phyloP scores from a whole-genome alignment of 37 sponge, comb jelly and placozoan genomes.

The Amphimedon queenslandica region DNA sequence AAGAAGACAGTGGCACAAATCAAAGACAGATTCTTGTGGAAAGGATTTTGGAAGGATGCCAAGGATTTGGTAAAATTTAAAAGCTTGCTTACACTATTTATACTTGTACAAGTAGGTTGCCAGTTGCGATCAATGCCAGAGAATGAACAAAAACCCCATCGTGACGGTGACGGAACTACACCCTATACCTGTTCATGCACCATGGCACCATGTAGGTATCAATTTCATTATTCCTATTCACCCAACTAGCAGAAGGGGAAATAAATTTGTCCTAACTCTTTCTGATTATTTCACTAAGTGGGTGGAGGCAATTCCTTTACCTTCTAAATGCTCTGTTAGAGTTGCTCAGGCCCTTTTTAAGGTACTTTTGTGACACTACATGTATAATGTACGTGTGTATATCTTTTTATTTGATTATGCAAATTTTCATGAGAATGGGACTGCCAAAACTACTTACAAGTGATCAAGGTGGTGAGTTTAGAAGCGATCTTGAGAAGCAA shows the following conservation, averaged over 20 bases:
- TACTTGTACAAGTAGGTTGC: background rate
- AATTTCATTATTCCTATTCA: slow-evolving; percentile 49
- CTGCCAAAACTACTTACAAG: slow-evolving; percentile 23
- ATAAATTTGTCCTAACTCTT: slow-evolving; percentile 30
- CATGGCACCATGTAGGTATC: slow-evolving; percentile 36
- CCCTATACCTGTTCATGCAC: slow-evolving; percentile 31
- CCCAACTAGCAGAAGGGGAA: slow-evolving; percentile 22
- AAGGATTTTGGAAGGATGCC: background rate
- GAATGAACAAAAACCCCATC: slow-evolving; percentile 30
- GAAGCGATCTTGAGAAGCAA: slow-evolving; percentile 19
- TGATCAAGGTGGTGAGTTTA: slow-evolving; percentile 29
- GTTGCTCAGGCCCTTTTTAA: slow-evolving; percentile 30
- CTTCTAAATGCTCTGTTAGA: slow-evolving; percentile 13
- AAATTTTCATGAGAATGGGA: slow-evolving; percentile 36
- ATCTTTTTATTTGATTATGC: background rate
- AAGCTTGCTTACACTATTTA: background rate
- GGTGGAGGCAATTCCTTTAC: slow-evolving; percentile 47
- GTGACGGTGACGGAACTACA: slow-evolving; percentile 25
- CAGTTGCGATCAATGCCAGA: slow-evolving; percentile 22
- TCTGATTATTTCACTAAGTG: slow-evolving; percentile 55
- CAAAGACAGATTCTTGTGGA: slow-evolving; percentile 19
- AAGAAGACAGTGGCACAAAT: slow-evolving; percentile 16
- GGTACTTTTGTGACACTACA: slow-evolving; percentile 12
- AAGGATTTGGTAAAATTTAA: background rate
- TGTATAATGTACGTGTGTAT: background rate